Evolutionary conservation across 2,888 invertebrate genomes (phyloP).

Genomic region (Agriotes lineatus): DNA sequence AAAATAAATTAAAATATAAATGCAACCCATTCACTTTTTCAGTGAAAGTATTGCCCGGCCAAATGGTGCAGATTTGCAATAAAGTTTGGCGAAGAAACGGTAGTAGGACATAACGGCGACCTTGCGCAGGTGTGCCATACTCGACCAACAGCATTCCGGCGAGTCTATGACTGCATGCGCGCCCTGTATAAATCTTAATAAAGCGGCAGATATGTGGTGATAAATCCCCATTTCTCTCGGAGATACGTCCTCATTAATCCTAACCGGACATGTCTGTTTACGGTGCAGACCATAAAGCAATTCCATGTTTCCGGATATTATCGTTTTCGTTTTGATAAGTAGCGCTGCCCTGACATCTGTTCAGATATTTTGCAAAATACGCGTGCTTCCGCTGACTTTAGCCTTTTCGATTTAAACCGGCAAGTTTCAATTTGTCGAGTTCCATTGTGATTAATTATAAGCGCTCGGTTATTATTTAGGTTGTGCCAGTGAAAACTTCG

Average conservation of each 20-base stretch:
- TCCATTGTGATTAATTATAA: too few relatives aligned
- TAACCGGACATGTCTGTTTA: slow-evolving; percentile 64
- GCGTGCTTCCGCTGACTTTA: not conserved
- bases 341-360: slow-evolving; percentile 18
- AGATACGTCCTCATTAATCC: slow-evolving; percentile 69
- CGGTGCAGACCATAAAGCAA: slow-evolving; percentile 64
- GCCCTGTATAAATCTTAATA: slow-evolving; percentile 68
- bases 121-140: slow-evolving; percentile 56
- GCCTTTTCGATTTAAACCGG: not conserved
- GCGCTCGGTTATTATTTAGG: too few relatives aligned
- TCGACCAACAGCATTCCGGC: slow-evolving; percentile 54
- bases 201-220: slow-evolving; percentile 66
- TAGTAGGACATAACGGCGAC: slow-evolving; percentile 47
- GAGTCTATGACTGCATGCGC: slow-evolving; percentile 50
- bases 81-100: slow-evolving; percentile 39
- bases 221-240: slow-evolving; percentile 67
- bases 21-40: slow-evolving; percentile 31
- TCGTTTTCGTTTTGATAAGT: slow-evolving; percentile 62
- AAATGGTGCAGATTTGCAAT: slow-evolving; percentile 35
- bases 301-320: slow-evolving; percentile 66
- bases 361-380: not conserved
- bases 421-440: too few relatives aligned
- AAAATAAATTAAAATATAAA: not conserved
- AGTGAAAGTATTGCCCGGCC: slow-evolving; percentile 34
- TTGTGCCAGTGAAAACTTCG: too few relatives aligned